Percentiles rank a stretch among this genome's conserved stretches.
Conservation (phyloP, 2,888 invertebrate species). For the Dermolepida albohirtum region DNA sequence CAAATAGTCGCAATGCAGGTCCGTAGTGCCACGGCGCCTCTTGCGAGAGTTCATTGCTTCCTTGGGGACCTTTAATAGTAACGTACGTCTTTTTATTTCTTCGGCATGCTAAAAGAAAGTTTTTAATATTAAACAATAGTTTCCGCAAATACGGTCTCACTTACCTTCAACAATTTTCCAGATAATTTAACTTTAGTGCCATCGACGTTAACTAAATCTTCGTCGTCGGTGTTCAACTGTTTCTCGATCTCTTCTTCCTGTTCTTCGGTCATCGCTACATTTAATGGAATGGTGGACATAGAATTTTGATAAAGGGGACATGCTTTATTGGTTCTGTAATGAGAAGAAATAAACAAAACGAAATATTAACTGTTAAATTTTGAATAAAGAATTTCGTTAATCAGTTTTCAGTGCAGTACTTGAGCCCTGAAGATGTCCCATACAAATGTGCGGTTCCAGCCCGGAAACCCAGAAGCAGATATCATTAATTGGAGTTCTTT, state of each 20-base stretch:
- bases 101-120: constrained; percentile 79
- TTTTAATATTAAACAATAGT: constrained; percentile 2
- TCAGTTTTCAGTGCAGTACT: no score
- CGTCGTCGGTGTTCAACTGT: constrained; percentile 81
- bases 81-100: constrained; percentile 82
- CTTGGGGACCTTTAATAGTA: constrained; percentile 83
- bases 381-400: not conserved
- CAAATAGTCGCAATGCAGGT: constrained; percentile 89
- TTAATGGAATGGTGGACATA: constrained; percentile 72
- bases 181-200: constrained; percentile 94
- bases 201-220: constrained; percentile 91
- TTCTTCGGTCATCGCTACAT: constrained; percentile 82
- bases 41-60: constrained; percentile 73
- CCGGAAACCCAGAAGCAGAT: no score
- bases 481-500: no score
- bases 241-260: constrained; percentile 85
- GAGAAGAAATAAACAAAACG: not conserved
- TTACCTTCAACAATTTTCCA: constrained; percentile 85
- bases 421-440: no score
- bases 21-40: constrained; percentile 75
- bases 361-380: not conserved
- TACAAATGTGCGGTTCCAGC: no score
- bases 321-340: constrained; percentile 89
- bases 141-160: not conserved
- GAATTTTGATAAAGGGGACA: constrained; percentile 91